Conservation (phyloP, 1,140 invertebrate species). For the Calosoma granatense region DNA sequence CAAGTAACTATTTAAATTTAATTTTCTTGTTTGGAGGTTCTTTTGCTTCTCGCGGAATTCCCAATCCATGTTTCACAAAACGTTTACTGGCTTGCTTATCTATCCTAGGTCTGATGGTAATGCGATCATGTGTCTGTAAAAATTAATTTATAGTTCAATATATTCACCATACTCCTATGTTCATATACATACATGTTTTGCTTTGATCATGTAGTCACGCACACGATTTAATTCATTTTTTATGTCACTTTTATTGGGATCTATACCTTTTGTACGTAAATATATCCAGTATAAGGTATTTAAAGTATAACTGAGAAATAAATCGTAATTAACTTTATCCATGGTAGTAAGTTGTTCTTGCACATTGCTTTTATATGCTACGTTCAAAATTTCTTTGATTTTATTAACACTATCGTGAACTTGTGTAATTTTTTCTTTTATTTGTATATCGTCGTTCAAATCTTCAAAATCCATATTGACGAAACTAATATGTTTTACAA, state of each 20-base stretch:
- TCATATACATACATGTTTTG: slow-evolving; percentile 37
- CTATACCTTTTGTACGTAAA: slow-evolving; percentile 42
- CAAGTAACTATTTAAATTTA: too few species aligned
- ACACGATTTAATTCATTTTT: slow-evolving; percentile 46
- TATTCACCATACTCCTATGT: slow-evolving; percentile 11
- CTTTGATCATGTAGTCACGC: slow-evolving; percentile 44
- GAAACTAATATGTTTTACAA: too few species aligned
- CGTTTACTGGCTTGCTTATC: slow-evolving; percentile 43
- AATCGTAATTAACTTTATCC: slow-evolving; percentile 47
- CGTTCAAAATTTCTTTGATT: slow-evolving; percentile 38
- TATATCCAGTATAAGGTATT: slow-evolving; percentile 51
- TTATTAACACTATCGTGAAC: slow-evolving; percentile 41
- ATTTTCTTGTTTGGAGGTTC: slow-evolving; percentile 22
- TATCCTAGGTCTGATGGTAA: slow-evolving; percentile 41
- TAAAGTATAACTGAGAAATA: slow-evolving; percentile 44
- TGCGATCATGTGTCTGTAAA: slow-evolving; percentile 37
- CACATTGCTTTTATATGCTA: slow-evolving; percentile 34
- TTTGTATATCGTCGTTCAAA: slow-evolving; percentile 31
- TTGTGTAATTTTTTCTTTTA: slow-evolving; percentile 38
- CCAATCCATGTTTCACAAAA: slow-evolving; percentile 46
- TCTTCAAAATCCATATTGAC: slow-evolving; percentile 33
- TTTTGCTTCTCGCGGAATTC: slow-evolving; percentile 11
- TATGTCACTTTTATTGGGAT: slow-evolving; percentile 42
- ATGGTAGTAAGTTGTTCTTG: slow-evolving; percentile 39
- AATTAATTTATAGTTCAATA: slow-evolving; percentile 9